Percentiles rank a stretch among this genome's conserved stretches.
Evolutionary conservation across 2,888 invertebrate species (phyloP).

Genomic region (Sclerodermus sp.): DNA sequence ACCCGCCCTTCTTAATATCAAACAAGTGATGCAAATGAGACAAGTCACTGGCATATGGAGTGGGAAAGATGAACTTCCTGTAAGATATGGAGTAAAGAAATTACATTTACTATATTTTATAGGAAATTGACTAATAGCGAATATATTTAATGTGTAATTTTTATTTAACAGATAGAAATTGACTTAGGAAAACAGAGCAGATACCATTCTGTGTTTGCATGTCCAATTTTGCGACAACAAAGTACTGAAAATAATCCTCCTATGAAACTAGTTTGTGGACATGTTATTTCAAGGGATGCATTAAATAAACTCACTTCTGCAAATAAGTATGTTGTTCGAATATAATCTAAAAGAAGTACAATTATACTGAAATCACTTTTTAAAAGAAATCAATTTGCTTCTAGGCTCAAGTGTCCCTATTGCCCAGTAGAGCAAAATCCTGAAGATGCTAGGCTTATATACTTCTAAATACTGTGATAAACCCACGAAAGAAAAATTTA

Average conservation of each 20-base stretch:
- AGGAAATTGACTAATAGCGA: neutral
- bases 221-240: constrained; percentile 96
- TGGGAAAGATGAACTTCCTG: constrained; percentile 93
- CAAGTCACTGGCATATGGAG: constrained; percentile 94
- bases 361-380: constrained; percentile 46
- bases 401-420: constrained; percentile 96
- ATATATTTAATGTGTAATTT: constrained; percentile 3
- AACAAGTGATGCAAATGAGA: constrained; percentile 85
- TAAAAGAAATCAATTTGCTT: constrained; percentile 56
- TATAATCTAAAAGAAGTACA: constrained; percentile 25
- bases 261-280: constrained; percentile 95
- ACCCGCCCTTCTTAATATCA: constrained; percentile 92
- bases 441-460: constrained; percentile 87
- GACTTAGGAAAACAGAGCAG: constrained; percentile 88
- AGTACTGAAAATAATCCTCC: constrained; percentile 96
- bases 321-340: constrained; percentile 73
- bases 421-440: constrained; percentile 97
- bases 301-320: constrained; percentile 91
- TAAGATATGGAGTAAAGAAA: constrained; percentile 56
- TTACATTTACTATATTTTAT: neutral
- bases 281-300: constrained; percentile 97
- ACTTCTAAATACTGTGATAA: constrained; percentile 70
- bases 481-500: neutral
- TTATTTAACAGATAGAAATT: constrained; percentile 79
- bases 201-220: constrained; percentile 98